A percentile compares a stretch with the other conserved stretches of the same genome.
Conservation (phyloP, 2,797 vertebrate species). For the Sebastes hubbsi region DNA sequence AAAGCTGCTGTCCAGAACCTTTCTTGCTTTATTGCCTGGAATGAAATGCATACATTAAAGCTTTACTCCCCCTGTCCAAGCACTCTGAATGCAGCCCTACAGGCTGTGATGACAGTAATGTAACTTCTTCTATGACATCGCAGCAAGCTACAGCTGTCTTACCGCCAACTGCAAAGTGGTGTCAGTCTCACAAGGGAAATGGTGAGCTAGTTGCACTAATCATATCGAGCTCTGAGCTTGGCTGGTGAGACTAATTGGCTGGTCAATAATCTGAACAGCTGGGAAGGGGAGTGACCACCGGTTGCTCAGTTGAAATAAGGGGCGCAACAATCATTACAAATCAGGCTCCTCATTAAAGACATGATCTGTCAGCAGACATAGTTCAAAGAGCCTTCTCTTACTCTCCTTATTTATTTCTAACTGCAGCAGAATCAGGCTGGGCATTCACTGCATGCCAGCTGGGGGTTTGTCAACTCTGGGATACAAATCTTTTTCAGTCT, state of each 20-base stretch:
- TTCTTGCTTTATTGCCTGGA: constrained; percentile 23
- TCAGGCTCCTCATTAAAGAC: constrained; percentile 60
- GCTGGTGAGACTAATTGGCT: constrained; percentile 60
- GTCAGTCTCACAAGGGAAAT: constrained; percentile 39
- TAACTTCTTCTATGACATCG: constrained; percentile 6
- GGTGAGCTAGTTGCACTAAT: constrained; percentile 49
- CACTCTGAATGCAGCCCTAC: constrained; percentile 2
- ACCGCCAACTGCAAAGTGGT: constrained; percentile 41
- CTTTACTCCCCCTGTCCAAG: not conserved
- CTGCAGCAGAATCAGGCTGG: not conserved
- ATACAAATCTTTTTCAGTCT: not conserved
- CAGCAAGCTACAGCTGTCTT: constrained; percentile 22
- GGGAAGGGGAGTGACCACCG: constrained; percentile 34
- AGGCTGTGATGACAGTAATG: constrained; percentile 3
- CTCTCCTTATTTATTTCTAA: constrained; percentile 14
- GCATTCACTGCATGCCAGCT: not conserved
- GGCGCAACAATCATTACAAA: constrained; percentile 43
- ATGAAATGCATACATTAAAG: constrained; percentile 25
- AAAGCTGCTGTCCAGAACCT: constrained; percentile 12
- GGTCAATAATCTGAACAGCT: constrained; percentile 57
- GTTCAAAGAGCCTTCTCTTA: constrained; percentile 23
- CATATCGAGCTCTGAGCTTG: constrained; percentile 31
- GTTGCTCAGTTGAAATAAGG: constrained; percentile 41
- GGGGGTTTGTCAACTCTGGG: not conserved
- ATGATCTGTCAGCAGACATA: constrained; percentile 19